Percentiles rank a stretch among this genome's conserved stretches.
Conservation (phyloP, 1,140 invertebrate genomes). For the Condylostylus longicornis region DNA sequence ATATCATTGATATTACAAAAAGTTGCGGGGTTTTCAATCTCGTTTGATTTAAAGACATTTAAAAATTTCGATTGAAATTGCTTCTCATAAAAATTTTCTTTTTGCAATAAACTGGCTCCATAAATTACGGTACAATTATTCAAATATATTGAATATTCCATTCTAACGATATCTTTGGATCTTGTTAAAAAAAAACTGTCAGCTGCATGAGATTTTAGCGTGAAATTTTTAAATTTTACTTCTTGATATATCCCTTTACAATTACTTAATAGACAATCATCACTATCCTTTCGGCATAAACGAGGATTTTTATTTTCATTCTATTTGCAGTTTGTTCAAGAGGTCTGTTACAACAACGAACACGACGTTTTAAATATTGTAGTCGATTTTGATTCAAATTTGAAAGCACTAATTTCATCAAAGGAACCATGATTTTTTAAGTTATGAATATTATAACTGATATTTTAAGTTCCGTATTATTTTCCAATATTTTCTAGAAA, state of each 20-base stretch:
- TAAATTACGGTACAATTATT: not conserved
- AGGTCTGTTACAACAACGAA: constrained; percentile 15
- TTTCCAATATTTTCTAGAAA: constrained; percentile 12
- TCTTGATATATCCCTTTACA: not conserved
- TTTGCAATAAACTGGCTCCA: not conserved
- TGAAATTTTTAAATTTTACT: not conserved
- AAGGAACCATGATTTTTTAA: constrained; percentile 28
- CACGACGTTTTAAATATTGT: constrained; percentile 27
- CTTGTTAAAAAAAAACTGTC: not conserved
- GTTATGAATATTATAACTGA: constrained; percentile 23
- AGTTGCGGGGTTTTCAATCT: not conserved
- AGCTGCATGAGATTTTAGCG: not conserved
- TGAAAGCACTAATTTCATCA: constrained; percentile 31
- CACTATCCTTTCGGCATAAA: not conserved
- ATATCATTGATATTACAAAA: not conserved
- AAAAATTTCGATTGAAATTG: not conserved
- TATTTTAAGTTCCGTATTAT: constrained; percentile 17
- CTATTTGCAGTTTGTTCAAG: constrained; percentile 14
- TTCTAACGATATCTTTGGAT: not conserved
- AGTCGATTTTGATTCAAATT: constrained; percentile 35
- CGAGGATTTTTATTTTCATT: constrained; percentile 3
- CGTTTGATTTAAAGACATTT: not conserved
- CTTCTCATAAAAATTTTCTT: not conserved
- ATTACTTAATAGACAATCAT: not conserved
- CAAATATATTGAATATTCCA: not conserved